phyloP scores from a whole-genome alignment of 2,113 vertebrate genomes.

The Halichoerus grypus region DNA sequence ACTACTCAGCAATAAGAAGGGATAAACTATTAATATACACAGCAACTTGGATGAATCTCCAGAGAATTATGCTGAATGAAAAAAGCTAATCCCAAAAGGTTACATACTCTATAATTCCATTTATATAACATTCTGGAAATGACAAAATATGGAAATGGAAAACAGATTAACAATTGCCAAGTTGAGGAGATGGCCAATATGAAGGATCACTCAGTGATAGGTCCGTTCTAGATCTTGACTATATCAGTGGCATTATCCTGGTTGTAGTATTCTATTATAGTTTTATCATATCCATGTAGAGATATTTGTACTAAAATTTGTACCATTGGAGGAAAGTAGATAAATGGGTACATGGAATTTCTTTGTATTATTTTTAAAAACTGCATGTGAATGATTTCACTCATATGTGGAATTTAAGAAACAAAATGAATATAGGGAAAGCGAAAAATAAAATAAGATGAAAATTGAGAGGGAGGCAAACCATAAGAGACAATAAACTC shows the following conservation, averaged over 20 bases:
- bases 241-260: background rate
- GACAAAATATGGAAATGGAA: background rate
- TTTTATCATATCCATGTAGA: too few species aligned
- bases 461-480: too few species aligned
- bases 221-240: background rate
- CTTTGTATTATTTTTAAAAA: too few species aligned
- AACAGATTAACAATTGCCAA: background rate
- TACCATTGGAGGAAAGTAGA: too few species aligned
- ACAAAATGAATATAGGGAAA: too few species aligned
- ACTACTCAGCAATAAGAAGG: background rate
- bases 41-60: background rate
- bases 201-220: background rate
- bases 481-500: too few species aligned
- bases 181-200: background rate
- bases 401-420: too few species aligned
- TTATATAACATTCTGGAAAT: background rate
- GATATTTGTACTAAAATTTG: too few species aligned
- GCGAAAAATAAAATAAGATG: too few species aligned
- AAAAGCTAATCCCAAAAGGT: background rate
- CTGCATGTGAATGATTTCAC: too few species aligned
- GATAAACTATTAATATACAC: background rate
- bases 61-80: background rate
- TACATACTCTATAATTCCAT: background rate
- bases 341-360: too few species aligned
- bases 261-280: too few species aligned